Conservation (phyloP, 2,113 vertebrate species). For the Pachycephala philippinensis region DNA sequence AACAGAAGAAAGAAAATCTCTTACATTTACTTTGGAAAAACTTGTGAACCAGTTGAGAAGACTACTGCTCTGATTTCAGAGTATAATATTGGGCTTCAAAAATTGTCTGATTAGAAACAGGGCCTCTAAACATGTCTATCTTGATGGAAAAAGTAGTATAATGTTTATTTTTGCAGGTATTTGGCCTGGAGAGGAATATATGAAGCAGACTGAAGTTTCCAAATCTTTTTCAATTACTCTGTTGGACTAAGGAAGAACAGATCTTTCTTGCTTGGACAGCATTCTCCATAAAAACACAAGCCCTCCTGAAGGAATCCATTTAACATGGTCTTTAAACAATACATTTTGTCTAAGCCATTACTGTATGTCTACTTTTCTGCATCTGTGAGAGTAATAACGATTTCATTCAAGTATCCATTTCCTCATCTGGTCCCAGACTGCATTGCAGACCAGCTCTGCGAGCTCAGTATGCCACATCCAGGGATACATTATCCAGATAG, state of each 20-base stretch:
- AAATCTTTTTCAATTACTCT: neutral
- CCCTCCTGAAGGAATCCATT: conserved; percentile 5
- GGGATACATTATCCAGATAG: neutral
- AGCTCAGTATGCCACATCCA: neutral
- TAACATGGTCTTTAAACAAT: conserved; percentile 30
- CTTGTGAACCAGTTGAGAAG: neutral
- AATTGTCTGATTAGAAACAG: neutral
- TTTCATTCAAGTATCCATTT: conserved; percentile 43
- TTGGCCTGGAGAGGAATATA: neutral
- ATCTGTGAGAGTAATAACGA: conserved; percentile 11
- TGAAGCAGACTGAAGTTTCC: neutral
- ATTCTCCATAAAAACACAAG: neutral
- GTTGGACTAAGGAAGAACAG: conserved; percentile 2
- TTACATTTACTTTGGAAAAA: neutral
- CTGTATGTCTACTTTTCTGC: neutral
- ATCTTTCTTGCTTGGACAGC: neutral
- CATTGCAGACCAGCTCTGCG: neutral
- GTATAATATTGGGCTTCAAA: neutral
- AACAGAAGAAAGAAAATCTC: neutral
- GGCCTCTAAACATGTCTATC: neutral
- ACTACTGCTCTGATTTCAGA: neutral
- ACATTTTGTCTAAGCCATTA: conserved; percentile 16
- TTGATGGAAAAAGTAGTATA: neutral
- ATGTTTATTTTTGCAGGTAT: conserved; percentile 11
- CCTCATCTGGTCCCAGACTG: neutral